Percentiles rank a stretch among this genome's conserved stretches.
phyloP scores from a whole-genome alignment of 2,113 vertebrate species.

The Xiphophorus couchianus region DNA sequence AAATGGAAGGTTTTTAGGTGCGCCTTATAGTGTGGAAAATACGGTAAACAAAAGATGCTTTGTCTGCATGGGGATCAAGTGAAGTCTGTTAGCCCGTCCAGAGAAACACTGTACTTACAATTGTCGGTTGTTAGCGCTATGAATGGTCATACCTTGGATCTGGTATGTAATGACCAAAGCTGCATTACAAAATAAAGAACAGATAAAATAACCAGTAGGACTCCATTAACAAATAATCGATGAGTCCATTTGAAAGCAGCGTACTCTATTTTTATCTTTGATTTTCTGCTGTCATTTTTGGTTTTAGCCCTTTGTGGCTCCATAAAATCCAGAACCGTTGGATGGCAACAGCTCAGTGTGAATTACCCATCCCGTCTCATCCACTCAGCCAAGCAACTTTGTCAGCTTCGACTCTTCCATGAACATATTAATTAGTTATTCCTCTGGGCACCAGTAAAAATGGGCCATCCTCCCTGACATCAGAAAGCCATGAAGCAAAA shows the following conservation, averaged over 20 bases:
- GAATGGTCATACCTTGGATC: background rate
- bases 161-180: background rate
- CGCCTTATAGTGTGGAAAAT: too few species aligned
- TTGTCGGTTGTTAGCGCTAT: too few species aligned
- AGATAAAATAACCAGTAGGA: background rate
- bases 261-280: constrained; percentile 35
- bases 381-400: constrained; percentile 59
- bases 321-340: constrained; percentile 39
- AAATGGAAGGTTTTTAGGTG: too few species aligned
- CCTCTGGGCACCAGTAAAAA: constrained; percentile 39
- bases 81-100: too few species aligned
- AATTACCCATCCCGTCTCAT: constrained; percentile 71
- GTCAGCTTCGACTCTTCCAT: constrained; percentile 51
- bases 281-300: constrained; percentile 32
- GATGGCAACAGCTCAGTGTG: constrained; percentile 63
- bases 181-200: background rate
- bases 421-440: constrained; percentile 62
- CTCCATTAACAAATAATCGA: constrained; percentile 1
- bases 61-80: too few species aligned
- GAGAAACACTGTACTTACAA: too few species aligned
- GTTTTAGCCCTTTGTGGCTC: constrained; percentile 43
- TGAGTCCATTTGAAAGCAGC: constrained; percentile 28
- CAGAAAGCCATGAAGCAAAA: constrained; percentile 53
- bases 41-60: too few species aligned
- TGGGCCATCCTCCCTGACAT: constrained; percentile 32